Percentiles rank a stretch among this genome's conserved stretches.
phyloP scores from a whole-genome alignment of 64 coral and sea anemone genomes.

The Stichodactyla helianthus region DNA sequence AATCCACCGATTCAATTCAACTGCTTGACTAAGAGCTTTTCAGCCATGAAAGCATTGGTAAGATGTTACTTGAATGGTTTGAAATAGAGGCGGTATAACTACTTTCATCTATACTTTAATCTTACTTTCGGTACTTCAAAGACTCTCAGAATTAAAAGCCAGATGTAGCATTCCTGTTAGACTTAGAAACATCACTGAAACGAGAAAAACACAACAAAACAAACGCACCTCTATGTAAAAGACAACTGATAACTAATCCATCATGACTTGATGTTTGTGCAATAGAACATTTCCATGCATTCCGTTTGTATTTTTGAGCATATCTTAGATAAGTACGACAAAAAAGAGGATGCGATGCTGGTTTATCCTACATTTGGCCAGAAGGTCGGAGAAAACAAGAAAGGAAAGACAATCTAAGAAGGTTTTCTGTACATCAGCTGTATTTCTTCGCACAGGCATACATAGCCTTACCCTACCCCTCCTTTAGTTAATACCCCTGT shows the following conservation, averaged over 20 bases:
- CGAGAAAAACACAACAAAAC: neutral
- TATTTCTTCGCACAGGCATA: neutral
- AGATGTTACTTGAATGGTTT: neutral
- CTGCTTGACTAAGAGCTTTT: neutral
- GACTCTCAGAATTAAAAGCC: neutral
- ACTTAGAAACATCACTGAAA: neutral
- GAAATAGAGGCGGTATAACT: neutral
- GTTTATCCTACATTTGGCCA: neutral
- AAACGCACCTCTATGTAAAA: neutral
- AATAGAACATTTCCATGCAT: no score
- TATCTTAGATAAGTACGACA: neutral
- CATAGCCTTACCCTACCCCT: neutral
- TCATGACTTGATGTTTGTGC: no score
- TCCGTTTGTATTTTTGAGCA: no score
- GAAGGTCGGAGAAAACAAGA: neutral
- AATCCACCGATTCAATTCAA: neutral
- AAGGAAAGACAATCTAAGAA: neutral
- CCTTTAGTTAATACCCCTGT: no score
- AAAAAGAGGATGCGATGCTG: neutral
- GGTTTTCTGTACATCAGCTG: neutral
- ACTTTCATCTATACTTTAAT: slow-evolving; percentile 3
- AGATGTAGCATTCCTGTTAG: neutral
- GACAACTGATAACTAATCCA: no score
- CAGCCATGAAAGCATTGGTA: neutral
- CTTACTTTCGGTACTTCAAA: slow-evolving; percentile 9